phyloP scores from a whole-genome alignment of 2,113 vertebrate genomes.

The Pithys albifrons region DNA sequence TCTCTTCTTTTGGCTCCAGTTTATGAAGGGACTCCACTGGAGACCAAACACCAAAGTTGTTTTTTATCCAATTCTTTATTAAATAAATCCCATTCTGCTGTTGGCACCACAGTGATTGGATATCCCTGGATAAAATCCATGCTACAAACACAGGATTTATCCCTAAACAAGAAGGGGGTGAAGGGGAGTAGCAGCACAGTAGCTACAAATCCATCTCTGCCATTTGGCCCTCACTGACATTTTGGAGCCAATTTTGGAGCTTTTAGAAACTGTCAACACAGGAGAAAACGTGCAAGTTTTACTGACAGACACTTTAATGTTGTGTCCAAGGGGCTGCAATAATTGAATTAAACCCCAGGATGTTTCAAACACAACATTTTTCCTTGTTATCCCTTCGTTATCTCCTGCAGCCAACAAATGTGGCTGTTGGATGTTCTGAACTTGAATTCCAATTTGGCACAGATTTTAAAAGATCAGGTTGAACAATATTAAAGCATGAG shows the following conservation, averaged over 20 bases:
- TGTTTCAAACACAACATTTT: slow-evolving; percentile 19
- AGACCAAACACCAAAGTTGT: neutral
- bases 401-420: neutral
- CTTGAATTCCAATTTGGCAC: neutral
- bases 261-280: neutral
- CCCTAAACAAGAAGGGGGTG: neutral
- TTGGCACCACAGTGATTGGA: neutral
- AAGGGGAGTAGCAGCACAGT: neutral
- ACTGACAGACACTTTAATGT: neutral
- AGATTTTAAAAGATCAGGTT: slow-evolving; percentile 16
- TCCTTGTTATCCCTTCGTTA: slow-evolving; percentile 4
- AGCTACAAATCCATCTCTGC: neutral
- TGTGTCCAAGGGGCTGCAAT: neutral
- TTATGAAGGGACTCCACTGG: neutral
- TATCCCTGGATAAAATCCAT: neutral
- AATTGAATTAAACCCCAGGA: slow-evolving; percentile 9
- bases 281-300: neutral
- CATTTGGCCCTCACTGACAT: neutral
- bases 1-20: neutral
- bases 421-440: neutral
- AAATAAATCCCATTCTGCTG: neutral
- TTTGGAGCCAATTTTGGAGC: neutral
- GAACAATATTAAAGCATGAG: slow-evolving; percentile 18
- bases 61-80: neutral
- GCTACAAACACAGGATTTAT: neutral